phyloP scores from a whole-genome alignment of 2,797 vertebrate genomes.

The Tolypeutes matacus region DNA sequence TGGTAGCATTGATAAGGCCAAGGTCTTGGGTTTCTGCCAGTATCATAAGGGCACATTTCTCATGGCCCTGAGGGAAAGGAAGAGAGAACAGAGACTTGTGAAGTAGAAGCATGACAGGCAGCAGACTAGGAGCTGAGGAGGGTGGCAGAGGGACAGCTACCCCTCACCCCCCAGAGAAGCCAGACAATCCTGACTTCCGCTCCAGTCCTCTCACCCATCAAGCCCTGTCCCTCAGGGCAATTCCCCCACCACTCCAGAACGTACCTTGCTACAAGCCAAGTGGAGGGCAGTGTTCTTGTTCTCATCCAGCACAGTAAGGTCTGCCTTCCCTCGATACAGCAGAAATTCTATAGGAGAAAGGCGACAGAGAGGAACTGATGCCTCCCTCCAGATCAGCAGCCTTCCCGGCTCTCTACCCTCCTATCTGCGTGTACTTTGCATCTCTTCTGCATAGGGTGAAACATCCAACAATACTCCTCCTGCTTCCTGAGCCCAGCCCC shows the following conservation, averaged over 20 bases:
- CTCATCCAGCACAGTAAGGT: constrained; percentile 96
- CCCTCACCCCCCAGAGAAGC: not conserved
- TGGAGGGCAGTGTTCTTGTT: constrained; percentile 99
- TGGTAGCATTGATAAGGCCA: constrained; percentile 97
- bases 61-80: constrained; percentile 92
- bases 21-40: constrained; percentile 96
- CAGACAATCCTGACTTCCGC: not conserved
- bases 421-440: not conserved
- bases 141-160: not conserved
- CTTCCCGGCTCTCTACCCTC: fast-evolving
- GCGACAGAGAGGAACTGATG: not conserved
- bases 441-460: not conserved
- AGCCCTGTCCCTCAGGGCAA: not conserved
- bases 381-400: not conserved
- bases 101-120: not conserved
- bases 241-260: not conserved
- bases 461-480: not conserved
- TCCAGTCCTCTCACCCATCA: no score
- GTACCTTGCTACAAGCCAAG: constrained; percentile 98
- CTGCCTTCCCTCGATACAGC: constrained; percentile 96
- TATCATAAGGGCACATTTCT: constrained; percentile 98
- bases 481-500: not conserved
- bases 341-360: constrained; percentile 90
- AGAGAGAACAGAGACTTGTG: constrained; percentile 13
- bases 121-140: not conserved